phyloP scores from a whole-genome alignment of 2,888 invertebrate species.

The Isotomurus palustris region DNA sequence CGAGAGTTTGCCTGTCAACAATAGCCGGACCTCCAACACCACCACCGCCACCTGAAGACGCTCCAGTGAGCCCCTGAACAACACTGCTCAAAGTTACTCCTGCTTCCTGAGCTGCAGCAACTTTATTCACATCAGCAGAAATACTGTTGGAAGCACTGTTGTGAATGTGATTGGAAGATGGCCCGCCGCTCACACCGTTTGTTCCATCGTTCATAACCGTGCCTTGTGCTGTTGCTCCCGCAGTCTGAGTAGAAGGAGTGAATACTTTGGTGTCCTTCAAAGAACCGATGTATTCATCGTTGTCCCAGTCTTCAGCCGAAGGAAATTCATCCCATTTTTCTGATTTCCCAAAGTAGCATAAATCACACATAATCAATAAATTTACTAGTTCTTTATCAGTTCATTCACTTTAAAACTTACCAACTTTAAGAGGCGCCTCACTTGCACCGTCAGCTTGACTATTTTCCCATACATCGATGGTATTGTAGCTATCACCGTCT shows the following conservation, averaged over 20 bases:
- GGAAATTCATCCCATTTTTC: constrained; percentile 57
- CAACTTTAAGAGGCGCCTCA: constrained; percentile 48
- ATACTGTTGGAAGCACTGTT: constrained; percentile 26
- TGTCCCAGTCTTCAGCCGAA: constrained; percentile 74
- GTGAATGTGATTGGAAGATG: constrained; percentile 25
- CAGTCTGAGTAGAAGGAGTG: constrained; percentile 52
- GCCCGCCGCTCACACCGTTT: constrained; percentile 32
- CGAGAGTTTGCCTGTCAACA: constrained; percentile 43
- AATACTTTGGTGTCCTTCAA: constrained; percentile 91
- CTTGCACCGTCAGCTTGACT: constrained; percentile 44
- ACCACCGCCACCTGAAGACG: constrained; percentile 27
- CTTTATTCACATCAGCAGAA: constrained; percentile 33
- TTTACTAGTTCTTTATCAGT: too few species aligned
- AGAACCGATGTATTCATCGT: constrained; percentile 90
- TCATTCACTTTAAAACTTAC: constrained; percentile 46
- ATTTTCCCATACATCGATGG: constrained; percentile 47
- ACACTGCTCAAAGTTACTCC: constrained; percentile 38
- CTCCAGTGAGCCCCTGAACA: constrained; percentile 23
- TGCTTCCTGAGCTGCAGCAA: constrained; percentile 27
- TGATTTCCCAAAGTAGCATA: constrained; percentile 17
- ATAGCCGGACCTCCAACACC: constrained; percentile 34
- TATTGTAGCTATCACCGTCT: constrained; percentile 44
- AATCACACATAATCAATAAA: background rate
- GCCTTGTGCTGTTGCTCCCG: constrained; percentile 24
- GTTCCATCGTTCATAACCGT: constrained; percentile 39